Conservation (phyloP, 2,113 vertebrate genomes). For the Otus sunia region DNA sequence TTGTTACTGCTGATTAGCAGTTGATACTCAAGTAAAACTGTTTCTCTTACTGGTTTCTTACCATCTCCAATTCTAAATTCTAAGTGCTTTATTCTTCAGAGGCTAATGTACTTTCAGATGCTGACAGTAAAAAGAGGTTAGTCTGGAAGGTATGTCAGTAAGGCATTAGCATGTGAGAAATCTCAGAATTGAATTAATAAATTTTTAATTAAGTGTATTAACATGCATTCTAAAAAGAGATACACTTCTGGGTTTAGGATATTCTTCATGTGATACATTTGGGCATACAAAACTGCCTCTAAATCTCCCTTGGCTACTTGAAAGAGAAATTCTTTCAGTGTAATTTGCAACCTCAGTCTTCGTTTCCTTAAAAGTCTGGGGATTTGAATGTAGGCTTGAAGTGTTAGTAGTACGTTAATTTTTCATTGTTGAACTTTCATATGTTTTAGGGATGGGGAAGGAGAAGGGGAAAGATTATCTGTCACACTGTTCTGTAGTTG, state of each 20-base stretch:
- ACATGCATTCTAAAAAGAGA: not conserved
- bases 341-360: not conserved
- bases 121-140: not conserved
- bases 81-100: not conserved
- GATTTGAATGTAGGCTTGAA: not conserved
- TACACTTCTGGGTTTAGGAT: not conserved
- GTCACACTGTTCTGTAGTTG: not conserved
- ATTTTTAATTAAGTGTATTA: not conserved
- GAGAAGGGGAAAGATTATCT: not conserved
- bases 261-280: not conserved
- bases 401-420: not conserved
- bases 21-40: not conserved
- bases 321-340: not conserved
- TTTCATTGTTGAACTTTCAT: not conserved
- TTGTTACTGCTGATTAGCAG: not conserved
- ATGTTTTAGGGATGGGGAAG: not conserved
- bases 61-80: not conserved
- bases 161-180: not conserved
- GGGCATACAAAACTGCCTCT: not conserved
- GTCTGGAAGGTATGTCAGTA: not conserved
- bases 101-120: not conserved
- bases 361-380: not conserved
- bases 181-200: not conserved
- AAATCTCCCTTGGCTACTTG: not conserved
- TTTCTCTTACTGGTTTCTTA: not conserved